Conservation (phyloP, 2,113 vertebrate species). For the Phrynosoma platyrhinos region DNA sequence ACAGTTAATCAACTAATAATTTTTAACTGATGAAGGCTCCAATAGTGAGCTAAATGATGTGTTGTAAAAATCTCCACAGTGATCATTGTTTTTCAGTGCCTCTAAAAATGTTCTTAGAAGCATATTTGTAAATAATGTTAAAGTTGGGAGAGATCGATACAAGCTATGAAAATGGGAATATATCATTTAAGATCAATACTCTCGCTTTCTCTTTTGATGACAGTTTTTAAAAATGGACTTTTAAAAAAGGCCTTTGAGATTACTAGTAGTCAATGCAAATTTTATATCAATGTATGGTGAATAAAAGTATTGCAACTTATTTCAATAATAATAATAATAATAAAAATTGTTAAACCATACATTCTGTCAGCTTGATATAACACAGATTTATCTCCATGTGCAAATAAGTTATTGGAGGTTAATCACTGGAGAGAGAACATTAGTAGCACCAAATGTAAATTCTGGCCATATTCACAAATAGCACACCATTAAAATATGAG, state of each 20-base stretch:
- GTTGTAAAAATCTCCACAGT: not conserved
- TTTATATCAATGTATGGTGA: not conserved
- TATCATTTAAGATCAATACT: not conserved
- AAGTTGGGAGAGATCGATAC: not conserved
- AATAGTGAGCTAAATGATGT: not conserved
- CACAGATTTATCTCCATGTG: too few relatives aligned
- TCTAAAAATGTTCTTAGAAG: slow-evolving; percentile 26
- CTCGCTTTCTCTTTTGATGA: not conserved
- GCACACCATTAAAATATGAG: too few relatives aligned
- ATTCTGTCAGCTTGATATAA: not conserved
- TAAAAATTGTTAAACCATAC: not conserved
- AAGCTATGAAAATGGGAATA: slow-evolving; percentile 15
- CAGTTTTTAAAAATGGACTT: not conserved
- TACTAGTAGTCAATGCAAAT: not conserved
- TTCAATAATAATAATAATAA: not conserved
- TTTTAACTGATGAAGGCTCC: not conserved
- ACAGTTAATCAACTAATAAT: not conserved
- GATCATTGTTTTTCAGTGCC: not conserved
- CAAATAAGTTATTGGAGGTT: too few relatives aligned
- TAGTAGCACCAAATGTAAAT: too few relatives aligned
- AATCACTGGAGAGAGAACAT: too few relatives aligned
- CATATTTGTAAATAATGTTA: slow-evolving; percentile 12
- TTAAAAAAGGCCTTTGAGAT: not conserved
- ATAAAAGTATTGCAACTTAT: not conserved
- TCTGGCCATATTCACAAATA: too few relatives aligned